phyloP scores from a whole-genome alignment of 2,113 vertebrate species.

The human (Homo sapiens) region GRCh38 chr6:159129501-159130000 shows the following conservation, averaged over 20 bases:
- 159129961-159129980: neutral
- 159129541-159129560: constrained; percentile 78
- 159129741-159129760: neutral
- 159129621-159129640: constrained; percentile 97
- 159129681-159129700: too few species aligned
- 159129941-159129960: neutral
- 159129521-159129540: constrained; percentile 72
- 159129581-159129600: accelerated
- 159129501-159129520: constrained; percentile 70
- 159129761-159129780: neutral
- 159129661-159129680: too few species aligned
- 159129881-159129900: neutral
- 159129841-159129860: neutral
- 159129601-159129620: constrained; percentile 94
- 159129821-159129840: neutral
- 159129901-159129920: neutral
- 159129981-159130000: neutral
- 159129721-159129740: neutral
- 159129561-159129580: constrained; percentile 71
- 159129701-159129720: neutral
- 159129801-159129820: too few species aligned
- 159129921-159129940: neutral
- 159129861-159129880: neutral
- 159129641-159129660: constrained; percentile 72
- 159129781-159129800: neutral